Percentiles rank a stretch among this genome's conserved stretches.
Evolutionary conservation across 2,113 vertebrate species (phyloP).

Genomic region (Paracanthobrama guichenoti): DNA sequence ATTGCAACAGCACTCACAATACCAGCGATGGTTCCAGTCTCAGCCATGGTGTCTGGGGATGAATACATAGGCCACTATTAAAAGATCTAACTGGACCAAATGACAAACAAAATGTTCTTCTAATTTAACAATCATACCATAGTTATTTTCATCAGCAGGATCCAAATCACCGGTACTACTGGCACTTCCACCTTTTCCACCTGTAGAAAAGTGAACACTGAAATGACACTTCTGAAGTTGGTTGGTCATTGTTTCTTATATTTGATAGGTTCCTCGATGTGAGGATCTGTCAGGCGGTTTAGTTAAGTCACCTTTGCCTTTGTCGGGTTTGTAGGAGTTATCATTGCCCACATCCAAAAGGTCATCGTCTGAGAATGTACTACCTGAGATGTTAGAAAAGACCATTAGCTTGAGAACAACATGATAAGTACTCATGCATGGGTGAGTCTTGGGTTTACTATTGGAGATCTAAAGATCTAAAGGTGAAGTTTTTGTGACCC

Average conservation of each 20-base stretch:
- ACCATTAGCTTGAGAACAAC: not conserved
- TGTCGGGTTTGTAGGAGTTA: constrained; percentile 80
- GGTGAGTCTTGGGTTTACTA: not conserved
- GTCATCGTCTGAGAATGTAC: constrained; percentile 77
- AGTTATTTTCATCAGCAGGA: constrained; percentile 44
- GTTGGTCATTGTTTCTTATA: not conserved
- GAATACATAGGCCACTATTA: not conserved
- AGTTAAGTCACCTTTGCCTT: constrained; percentile 78
- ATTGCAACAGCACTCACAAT: constrained; percentile 87
- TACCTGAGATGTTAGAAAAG: constrained; percentile 52
- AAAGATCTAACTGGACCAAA: not conserved
- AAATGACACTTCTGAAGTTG: not conserved
- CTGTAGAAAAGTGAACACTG: constrained; percentile 41
- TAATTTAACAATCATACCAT: constrained; percentile 51
- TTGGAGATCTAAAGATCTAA: not conserved
- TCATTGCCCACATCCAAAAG: constrained; percentile 68
- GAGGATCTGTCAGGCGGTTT: constrained; percentile 16
- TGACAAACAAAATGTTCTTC: not conserved
- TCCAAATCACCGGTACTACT: constrained; percentile 4
- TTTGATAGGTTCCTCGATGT: not conserved
- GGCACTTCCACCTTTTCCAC: constrained; percentile 37
- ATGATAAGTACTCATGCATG: not conserved
- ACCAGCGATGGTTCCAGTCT: constrained; percentile 88
- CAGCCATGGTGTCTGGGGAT: constrained; percentile 63
- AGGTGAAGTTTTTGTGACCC: not conserved